A percentile compares a stretch with the other conserved stretches of the same genome.
Conservation (phyloP, 2,888 invertebrate genomes). For the Bursaphelenchus okinawaensis region DNA sequence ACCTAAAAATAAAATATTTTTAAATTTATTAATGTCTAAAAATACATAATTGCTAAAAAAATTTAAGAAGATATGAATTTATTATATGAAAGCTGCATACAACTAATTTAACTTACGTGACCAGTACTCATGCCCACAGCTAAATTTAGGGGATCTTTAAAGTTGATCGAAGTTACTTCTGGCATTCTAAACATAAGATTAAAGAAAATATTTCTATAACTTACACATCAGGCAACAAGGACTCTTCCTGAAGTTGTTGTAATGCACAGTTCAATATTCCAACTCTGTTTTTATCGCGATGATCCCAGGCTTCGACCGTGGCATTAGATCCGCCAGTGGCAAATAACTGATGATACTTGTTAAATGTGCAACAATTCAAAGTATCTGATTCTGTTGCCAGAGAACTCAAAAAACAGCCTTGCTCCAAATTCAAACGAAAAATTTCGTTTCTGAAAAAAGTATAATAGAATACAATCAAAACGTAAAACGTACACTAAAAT, state of each 20-base stretch:
- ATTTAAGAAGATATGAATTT: neutral
- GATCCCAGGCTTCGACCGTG: slow-evolving; percentile 93
- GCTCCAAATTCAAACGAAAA: slow-evolving; percentile 86
- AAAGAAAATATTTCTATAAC: slow-evolving; percentile 44
- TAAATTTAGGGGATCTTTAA: slow-evolving; percentile 62
- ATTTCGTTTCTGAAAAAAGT: slow-evolving; percentile 70
- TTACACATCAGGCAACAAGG: slow-evolving; percentile 20
- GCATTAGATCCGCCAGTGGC: slow-evolving; percentile 65
- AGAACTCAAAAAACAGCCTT: slow-evolving; percentile 86
- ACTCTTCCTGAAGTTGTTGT: slow-evolving; percentile 27
- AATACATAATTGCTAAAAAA: neutral
- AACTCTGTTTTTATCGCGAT: slow-evolving; percentile 72
- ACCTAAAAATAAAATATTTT: slow-evolving; percentile 53
- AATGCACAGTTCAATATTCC: slow-evolving; percentile 77
- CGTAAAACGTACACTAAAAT: too few species aligned
- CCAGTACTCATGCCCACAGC: slow-evolving; percentile 91
- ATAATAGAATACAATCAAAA: slow-evolving; percentile 22
- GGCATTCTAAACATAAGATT: slow-evolving; percentile 59
- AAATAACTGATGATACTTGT: slow-evolving; percentile 80
- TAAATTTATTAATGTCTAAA: slow-evolving; percentile 5
- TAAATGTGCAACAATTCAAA: slow-evolving; percentile 77
- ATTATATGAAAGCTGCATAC: neutral
- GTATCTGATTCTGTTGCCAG: slow-evolving; percentile 66
- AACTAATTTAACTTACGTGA: slow-evolving; percentile 68
- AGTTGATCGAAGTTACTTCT: slow-evolving; percentile 68